These are phyloP conservation scores for Paradoxurus hermaphroditus DNA, from an alignment of 2,113 vertebrate genomes.

Conservation along the genomic window DNA sequence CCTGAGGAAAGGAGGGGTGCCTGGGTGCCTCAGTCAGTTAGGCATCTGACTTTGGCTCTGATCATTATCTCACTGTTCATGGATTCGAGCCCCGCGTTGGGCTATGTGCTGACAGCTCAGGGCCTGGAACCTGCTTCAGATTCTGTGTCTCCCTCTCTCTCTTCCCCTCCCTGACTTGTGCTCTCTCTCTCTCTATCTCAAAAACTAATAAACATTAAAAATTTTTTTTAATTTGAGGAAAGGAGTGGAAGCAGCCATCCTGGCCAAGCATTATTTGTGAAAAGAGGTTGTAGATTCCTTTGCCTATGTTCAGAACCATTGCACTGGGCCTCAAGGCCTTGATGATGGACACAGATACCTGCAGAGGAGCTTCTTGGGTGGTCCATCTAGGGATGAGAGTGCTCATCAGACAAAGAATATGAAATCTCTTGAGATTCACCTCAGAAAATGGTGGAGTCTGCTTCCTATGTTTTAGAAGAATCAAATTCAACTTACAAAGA, in stretches of 20 bases:
- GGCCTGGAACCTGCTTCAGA: no score
- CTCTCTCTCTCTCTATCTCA: no score
- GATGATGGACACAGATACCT: background rate
- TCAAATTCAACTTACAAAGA: background rate
- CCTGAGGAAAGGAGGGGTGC: background rate
- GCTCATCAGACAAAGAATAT: background rate
- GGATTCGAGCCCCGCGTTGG: no score
- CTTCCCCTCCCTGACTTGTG: no score
- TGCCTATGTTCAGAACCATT: background rate
- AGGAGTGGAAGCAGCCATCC: background rate
- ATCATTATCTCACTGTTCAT: no score
- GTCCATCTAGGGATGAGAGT: background rate
- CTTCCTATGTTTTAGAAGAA: background rate
- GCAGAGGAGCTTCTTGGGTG: background rate
- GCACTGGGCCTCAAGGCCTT: background rate
- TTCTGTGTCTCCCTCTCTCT: no score
- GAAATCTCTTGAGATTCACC: background rate
- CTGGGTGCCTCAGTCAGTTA: no score
- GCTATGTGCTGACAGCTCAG: no score
- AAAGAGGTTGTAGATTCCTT: background rate
- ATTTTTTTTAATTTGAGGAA: no score
- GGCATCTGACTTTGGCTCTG: no score
- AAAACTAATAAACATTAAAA: no score
- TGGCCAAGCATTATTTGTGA: background rate
- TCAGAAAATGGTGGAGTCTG: background rate